phyloP scores from a whole-genome alignment of 2,113 vertebrate genomes.

The Micromys minutus region DNA sequence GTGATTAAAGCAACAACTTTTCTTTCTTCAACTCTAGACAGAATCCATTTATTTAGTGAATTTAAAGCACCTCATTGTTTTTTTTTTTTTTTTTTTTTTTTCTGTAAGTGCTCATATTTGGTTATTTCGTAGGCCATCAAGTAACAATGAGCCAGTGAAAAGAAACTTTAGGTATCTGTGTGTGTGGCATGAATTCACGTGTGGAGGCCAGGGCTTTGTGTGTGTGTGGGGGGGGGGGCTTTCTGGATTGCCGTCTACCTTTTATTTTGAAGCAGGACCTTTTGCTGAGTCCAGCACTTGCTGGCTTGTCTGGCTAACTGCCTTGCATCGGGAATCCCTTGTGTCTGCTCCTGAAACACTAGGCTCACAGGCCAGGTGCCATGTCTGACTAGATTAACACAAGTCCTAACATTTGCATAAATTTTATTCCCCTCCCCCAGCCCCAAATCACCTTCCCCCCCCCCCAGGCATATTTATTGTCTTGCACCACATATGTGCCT shows the following conservation, averaged over 20 bases:
- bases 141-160: constrained; percentile 16
- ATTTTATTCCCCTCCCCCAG: neutral
- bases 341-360: neutral
- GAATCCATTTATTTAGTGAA: neutral
- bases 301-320: neutral
- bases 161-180: neutral
- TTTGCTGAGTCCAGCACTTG: neutral
- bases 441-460: too few species aligned
- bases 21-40: neutral
- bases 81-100: too few species aligned
- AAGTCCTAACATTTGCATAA: neutral
- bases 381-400: neutral
- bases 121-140: neutral
- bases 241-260: neutral
- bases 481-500: neutral
- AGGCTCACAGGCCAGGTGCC: neutral
- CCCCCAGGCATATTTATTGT: neutral
- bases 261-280: neutral
- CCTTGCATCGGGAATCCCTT: neutral
- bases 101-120: neutral
- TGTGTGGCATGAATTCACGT: neutral
- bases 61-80: neutral
- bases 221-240: neutral
- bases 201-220: neutral
- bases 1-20: neutral